Evolutionary conservation across 2,113 vertebrate species (phyloP), one percentile per base, ranked within the genome.

Genomic region (Pyxicephalus adspersus): DNA sequence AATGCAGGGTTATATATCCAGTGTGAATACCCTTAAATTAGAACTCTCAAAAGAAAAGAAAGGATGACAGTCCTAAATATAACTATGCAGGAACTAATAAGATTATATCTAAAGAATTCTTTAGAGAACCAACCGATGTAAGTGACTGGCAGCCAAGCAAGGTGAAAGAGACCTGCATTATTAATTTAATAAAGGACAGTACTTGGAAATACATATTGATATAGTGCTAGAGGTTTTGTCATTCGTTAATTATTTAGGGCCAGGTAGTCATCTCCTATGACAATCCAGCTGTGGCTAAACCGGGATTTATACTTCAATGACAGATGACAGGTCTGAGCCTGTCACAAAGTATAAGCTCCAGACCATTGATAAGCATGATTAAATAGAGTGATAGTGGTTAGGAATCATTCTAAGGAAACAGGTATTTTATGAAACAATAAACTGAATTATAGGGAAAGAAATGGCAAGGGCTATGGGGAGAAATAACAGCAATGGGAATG

Each of bases 341-440:
- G 18, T 2, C 9, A 22, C 23, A 55, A 15, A 34, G 26, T 22
- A 16, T 34, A 5, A 20, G 19, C 22, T 31, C 15, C 50, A 17
- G 28, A 57, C 25, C 68, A 50, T 13, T 54, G 50, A n/a, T 54
- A 51, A 54, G 28, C 19, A 16, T 26, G 54, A 72, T 72, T 28
- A 55, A 20, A 23, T 7, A 52, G 54, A 58, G 28, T 58, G 50
- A 54, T 54, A 73, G 70, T 13, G 52, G 52, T 58, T 58, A 73
- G 9, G 4, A 58, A 73, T 58, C 50, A 73, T 34, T 18, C 28
- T 17, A 73, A 73, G 28, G 50, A 51, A 15, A 26, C 18, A 73
- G 13, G 54, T 34, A 58, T 57, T 73, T 58, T 73, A 52, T 58
- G 28, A 73, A 73, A 57, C 70, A 73, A 58, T 73, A 73, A 29